Base-by-base conservation (phyloP, 2,797 vertebrate species). In the Semotilus atromaculatus region DNA sequence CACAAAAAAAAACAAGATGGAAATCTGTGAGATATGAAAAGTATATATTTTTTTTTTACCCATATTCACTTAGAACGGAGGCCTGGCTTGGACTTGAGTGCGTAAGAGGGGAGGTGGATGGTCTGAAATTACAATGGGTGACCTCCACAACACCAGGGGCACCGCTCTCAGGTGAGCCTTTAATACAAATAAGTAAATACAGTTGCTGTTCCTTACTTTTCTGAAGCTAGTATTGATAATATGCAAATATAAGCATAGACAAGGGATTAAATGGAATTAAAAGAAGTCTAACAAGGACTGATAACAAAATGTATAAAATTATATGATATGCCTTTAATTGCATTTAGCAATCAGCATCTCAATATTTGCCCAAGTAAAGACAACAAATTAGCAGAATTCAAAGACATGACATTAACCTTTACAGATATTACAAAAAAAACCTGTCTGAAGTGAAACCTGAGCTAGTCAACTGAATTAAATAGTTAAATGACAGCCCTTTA, bases 1-100 rank as follows among this genome's bases (percentile, higher is more conserved):
- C n/a, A 62, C 53, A 60, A 38, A 58, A 36, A 75, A 31, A 48
- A 16, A 7, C 6, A 4, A 76, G 21, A 55, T 7, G 11, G 5
- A 23, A 58, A n/a, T 60, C 3, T 51, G 5, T 51, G 4, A 23
- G 31, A 55, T 75, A 34, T 34, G 7, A 71, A 34, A 8, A 18
- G 62, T 64, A 19, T 29, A n/a, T 5, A 1, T 72, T 8, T 60
- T 29, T 77, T 38, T 60, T 71, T 66, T 93, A 96, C 95, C 94
- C 23, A 7, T 95, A 90, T 79, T 91, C 88, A 6, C 89, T 91
- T 80, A 94, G 93, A 91, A 93, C 90, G 36, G 96, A 97, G 58
- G 92, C 90, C 73, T 99, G 97, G 91, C 97, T 98, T 62, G 98
- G 98, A 88, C 98, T 99, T 58, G 98, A 99, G 91, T 99, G 98